phyloP scores from a whole-genome alignment of 2,113 vertebrate species.

The Eulacestoma nigropectus region DNA sequence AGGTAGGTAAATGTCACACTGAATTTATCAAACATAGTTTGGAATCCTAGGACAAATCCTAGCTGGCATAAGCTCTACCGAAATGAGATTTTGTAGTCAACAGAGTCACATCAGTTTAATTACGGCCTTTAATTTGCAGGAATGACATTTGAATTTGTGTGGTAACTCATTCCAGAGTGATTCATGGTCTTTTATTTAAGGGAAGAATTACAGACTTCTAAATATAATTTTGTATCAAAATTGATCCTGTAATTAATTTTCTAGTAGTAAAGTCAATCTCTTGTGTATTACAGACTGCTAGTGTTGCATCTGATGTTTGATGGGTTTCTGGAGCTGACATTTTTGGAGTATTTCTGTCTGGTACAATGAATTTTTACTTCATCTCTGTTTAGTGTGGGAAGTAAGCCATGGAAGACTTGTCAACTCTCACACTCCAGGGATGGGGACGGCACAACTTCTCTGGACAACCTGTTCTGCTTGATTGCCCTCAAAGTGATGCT shows the following conservation, averaged over 20 bases:
- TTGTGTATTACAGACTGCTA: slow-evolving; percentile 24
- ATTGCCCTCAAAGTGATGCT: neutral
- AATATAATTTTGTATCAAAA: slow-evolving; percentile 28
- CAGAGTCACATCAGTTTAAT: neutral
- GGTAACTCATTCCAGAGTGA: neutral
- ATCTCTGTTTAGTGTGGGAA: neutral
- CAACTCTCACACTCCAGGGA: neutral
- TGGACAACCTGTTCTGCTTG: neutral
- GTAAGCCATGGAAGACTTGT: neutral
- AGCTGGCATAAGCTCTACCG: neutral
- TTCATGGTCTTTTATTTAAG: slow-evolving; percentile 18
- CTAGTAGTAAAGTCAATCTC: neutral
- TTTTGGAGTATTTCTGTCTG: neutral
- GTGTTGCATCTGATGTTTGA: slow-evolving; percentile 45
- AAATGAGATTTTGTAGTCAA: slow-evolving; percentile 16
- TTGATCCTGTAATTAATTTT: slow-evolving; percentile 39
- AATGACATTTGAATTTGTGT: neutral
- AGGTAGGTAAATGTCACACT: neutral
- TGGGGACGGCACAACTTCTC: neutral
- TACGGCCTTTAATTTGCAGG: neutral
- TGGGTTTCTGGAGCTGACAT: neutral
- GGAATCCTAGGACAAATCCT: neutral
- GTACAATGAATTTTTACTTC: neutral
- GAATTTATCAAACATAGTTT: neutral
- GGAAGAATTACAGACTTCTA: slow-evolving; percentile 12